Evolutionary conservation across 2,797 vertebrate species (phyloP), one percentile per base, ranked within the genome.

Genomic region (Simalia tracyae): DNA sequence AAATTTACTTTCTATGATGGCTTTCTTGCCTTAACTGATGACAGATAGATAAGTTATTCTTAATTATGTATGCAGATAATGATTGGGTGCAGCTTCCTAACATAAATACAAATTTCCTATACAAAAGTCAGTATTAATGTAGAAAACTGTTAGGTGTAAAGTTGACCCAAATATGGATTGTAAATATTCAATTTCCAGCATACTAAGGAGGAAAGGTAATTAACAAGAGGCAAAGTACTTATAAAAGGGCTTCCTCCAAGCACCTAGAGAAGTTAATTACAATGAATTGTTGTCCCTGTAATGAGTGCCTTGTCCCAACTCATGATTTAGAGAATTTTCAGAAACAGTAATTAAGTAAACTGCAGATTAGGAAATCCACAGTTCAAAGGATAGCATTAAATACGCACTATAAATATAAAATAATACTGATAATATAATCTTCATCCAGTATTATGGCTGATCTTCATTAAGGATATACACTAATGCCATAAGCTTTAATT

Each of bases 281-380:
- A 91, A 22, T 72, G 22, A 86, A 91, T 50, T 19, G 2, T 76
- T 93, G 88, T 93, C 93, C 2, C 93, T 89, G 59, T 61, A 87
- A 95, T 68, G 66, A 76, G 5, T 31, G 56, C 17, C 1, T 90
- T 57, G 84, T 91, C 90, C 93, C 93, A 91, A 64, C 85, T 87
- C 54, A 92, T 93, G 0, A 17, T 28, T 95, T 94, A 86, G 88
- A 92, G 94, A 63, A 94, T 95, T 96, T 96, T 95, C 93, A 89
- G 95, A 95, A 95, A 61, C 0, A 91, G 90, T 92, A 96, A 96
- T 95, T 96, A 95, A 94, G 95, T 86, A 22, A 94, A 92, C 68
- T 85, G 24, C 42, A 42, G 2, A 50, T 90, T 54, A 93, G 84
- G 54, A 92, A 87, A 85, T 68, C 60, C 15, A 91, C 95, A 92